Conservation (phyloP, 2,888 invertebrate genomes). For the Sinotaia quadrata region DNA sequence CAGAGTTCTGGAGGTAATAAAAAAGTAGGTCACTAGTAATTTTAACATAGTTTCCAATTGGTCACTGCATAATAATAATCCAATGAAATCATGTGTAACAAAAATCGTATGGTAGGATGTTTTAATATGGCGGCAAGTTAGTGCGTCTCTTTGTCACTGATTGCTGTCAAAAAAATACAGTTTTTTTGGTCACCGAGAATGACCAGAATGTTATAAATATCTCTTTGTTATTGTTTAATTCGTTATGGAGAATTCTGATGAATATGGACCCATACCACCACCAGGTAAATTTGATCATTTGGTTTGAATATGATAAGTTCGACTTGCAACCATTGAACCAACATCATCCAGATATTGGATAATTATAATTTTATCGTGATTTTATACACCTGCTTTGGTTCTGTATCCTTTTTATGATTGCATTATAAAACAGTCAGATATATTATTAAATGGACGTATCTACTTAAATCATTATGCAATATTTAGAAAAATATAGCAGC, state of each 20-base stretch:
- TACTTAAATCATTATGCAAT: too few species aligned
- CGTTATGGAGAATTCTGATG: slow-evolving; percentile 35
- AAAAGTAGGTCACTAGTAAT: slow-evolving; percentile 19
- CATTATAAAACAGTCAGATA: too few species aligned
- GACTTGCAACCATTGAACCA: neutral
- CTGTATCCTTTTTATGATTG: too few species aligned
- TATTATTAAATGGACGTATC: too few species aligned
- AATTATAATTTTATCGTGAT: slow-evolving; percentile 26
- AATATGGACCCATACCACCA: slow-evolving; percentile 56
- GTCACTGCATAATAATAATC: slow-evolving; percentile 25
- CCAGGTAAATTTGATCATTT: slow-evolving; percentile 41
- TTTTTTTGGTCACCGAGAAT: slow-evolving; percentile 7
- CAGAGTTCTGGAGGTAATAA: neutral
- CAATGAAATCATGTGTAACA: slow-evolving; percentile 34
- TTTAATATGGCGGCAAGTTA: slow-evolving; percentile 31
- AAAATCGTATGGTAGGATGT: slow-evolving; percentile 19
- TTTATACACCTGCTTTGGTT: neutral
- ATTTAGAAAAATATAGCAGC: too few species aligned
- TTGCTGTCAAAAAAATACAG: neutral
- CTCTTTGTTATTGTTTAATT: neutral
- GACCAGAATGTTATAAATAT: neutral
- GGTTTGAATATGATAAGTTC: slow-evolving; percentile 1
- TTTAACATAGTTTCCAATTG: slow-evolving; percentile 34
- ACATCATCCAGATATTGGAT: slow-evolving; percentile 15
- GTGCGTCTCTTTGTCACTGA: slow-evolving; percentile 8